Evolutionary conservation across 1,140 invertebrate species (phyloP).

Genomic region (Caenorhabditis remanei): DNA sequence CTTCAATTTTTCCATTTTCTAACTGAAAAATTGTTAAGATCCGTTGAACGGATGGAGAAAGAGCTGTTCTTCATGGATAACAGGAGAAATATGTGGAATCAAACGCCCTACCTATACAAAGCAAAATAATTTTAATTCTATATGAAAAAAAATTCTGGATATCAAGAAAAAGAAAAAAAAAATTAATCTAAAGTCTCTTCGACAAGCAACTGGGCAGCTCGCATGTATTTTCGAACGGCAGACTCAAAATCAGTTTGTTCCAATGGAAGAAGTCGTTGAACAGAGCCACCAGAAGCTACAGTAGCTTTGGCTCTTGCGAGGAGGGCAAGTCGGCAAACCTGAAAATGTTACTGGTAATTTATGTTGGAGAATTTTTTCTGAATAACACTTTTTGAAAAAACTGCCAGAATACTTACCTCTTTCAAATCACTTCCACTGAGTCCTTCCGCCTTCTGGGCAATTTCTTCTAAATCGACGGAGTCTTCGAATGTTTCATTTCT

Average conservation of each 20-base stretch:
- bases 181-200: conserved; percentile 43
- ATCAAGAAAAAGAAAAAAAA: neutral
- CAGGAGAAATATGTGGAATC: too few species aligned
- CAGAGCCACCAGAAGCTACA: conserved; percentile 56
- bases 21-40: too few species aligned
- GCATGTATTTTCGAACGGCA: conserved; percentile 54
- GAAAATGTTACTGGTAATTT: neutral
- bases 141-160: neutral
- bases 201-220: conserved; percentile 11
- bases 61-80: too few species aligned
- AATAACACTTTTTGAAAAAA: neutral
- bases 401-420: neutral
- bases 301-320: conserved; percentile 61
- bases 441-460: conserved; percentile 54
- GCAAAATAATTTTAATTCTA: neutral
- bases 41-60: too few species aligned
- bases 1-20: too few species aligned
- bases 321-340: conserved; percentile 62
- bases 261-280: neutral
- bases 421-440: conserved; percentile 63
- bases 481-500: conserved; percentile 13
- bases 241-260: conserved; percentile 31
- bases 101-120: neutral
- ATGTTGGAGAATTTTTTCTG: neutral
- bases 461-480: conserved; percentile 21